phyloP scores from a whole-genome alignment of 2,888 invertebrate genomes.

The Thumatha senex region DNA sequence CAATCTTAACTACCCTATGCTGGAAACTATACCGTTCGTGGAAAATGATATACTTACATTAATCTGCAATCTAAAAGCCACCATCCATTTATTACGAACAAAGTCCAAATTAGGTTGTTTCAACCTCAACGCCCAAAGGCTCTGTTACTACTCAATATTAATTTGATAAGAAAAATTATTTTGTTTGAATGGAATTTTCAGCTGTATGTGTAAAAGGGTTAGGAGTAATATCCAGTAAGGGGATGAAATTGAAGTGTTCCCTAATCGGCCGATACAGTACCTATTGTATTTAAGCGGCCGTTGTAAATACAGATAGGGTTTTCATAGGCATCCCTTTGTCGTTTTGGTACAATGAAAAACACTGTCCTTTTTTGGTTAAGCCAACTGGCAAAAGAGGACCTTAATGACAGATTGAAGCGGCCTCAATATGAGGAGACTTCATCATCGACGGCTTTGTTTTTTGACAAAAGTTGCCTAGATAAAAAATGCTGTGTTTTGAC shows the following conservation, averaged over 20 bases:
- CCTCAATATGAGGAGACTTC: slow-evolving; percentile 28
- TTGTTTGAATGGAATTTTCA: slow-evolving; percentile 43
- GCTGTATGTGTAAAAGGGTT: slow-evolving; percentile 39
- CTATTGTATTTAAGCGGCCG: slow-evolving; percentile 43
- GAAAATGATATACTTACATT: slow-evolving; percentile 73
- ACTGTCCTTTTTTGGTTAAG: slow-evolving; percentile 35
- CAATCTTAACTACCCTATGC: slow-evolving; percentile 79
- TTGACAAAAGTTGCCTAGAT: slow-evolving; percentile 12
- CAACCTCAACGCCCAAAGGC: slow-evolving; percentile 31
- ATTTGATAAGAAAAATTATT: slow-evolving; percentile 74
- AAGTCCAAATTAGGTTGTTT: slow-evolving; percentile 36
- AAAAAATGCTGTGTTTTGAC: slow-evolving; percentile 9
- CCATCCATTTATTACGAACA: slow-evolving; percentile 36
- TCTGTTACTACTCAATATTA: slow-evolving; percentile 76
- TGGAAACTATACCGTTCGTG: slow-evolving; percentile 73
- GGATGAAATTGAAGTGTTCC: slow-evolving; percentile 15
- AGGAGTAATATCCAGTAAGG: slow-evolving; percentile 27
- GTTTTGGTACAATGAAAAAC: slow-evolving; percentile 42
- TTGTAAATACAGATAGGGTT: slow-evolving; percentile 49
- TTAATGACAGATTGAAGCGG: slow-evolving; percentile 27
- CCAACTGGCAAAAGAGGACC: slow-evolving; percentile 26
- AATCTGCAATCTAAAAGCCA: slow-evolving; percentile 46
- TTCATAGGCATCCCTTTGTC: slow-evolving; percentile 35
- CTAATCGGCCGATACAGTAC: slow-evolving; percentile 34
- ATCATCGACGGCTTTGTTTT: slow-evolving; percentile 24